Conservation (phyloP, 2,113 vertebrate species). For the Marmota monax region DNA sequence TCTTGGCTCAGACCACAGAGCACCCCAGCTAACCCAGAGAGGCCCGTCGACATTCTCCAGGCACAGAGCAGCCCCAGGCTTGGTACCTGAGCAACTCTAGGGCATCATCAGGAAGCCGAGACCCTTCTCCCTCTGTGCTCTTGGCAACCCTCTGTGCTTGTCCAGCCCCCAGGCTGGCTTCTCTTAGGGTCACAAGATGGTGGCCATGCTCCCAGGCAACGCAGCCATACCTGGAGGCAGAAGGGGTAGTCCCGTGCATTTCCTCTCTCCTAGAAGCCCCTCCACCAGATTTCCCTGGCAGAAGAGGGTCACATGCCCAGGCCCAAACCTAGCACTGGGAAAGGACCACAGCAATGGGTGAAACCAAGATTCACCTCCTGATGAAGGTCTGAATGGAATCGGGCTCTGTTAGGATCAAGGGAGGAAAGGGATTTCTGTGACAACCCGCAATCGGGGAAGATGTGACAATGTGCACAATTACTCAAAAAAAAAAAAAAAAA, state of each 20-base stretch:
- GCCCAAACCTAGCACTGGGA: not conserved
- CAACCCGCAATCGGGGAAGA: not conserved
- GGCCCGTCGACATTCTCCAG: not conserved
- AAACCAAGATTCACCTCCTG: not conserved
- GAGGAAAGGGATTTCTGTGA: not conserved
- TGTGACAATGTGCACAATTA: conserved; percentile 1
- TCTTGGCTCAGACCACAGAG: conserved; percentile 7
- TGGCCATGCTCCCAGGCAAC: not conserved
- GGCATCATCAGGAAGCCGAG: not conserved
- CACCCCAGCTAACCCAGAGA: not conserved
- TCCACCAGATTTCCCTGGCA: not conserved
- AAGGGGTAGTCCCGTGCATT: not conserved
- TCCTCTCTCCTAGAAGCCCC: not conserved
- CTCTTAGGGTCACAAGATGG: not conserved
- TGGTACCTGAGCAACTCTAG: not conserved
- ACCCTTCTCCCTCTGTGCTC: not conserved
- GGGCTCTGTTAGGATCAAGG: not conserved
- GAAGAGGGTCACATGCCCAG: not conserved
- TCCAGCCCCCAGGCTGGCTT: not conserved
- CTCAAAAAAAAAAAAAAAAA: not conserved
- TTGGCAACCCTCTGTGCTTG: not conserved
- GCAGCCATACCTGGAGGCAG: not conserved
- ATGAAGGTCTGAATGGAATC: not conserved
- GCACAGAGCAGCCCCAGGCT: not conserved
- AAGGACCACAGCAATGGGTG: not conserved